A percentile compares a stretch with the other conserved stretches of the same genome.
Conservation (phyloP, 2,113 vertebrate species). For the Thalassarche chlororhynchos region DNA sequence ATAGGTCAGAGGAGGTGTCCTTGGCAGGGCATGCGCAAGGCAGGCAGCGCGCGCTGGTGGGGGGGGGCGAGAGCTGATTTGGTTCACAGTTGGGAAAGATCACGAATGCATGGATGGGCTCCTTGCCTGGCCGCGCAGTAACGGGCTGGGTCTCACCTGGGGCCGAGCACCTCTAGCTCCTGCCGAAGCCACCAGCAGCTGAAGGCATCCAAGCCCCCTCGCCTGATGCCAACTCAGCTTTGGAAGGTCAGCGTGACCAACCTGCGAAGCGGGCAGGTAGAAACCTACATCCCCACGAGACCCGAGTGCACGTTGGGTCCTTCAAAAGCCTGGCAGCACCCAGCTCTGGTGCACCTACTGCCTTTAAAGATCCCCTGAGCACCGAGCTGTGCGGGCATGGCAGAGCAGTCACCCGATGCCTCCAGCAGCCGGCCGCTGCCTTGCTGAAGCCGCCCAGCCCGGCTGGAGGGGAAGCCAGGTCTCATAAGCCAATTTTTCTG, state of each 20-base stretch:
- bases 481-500: not conserved
- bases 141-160: not conserved
- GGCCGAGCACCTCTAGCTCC: not conserved
- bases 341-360: not conserved
- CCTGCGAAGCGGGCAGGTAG: rapidly evolving
- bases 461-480: not conserved
- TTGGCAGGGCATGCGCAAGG: conserved; percentile 42
- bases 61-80: not conserved
- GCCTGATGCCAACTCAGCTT: not conserved
- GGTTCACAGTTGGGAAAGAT: not conserved
- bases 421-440: rapidly evolving
- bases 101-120: not conserved
- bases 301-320: rapidly evolving
- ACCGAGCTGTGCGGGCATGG: not conserved
- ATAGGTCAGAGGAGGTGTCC: conserved; percentile 1
- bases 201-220: not conserved
- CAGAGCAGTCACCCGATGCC: not conserved
- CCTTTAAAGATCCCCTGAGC: not conserved
- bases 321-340: not conserved
- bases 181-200: not conserved
- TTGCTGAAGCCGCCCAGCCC: not conserved
- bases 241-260: not conserved
- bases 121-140: not conserved
- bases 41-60: not conserved
- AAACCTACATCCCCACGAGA: not conserved